A percentile compares a stretch with the other conserved stretches of the same genome.
phyloP scores from a whole-genome alignment of 2,113 vertebrate species.

The Myodes glareolus region DNA sequence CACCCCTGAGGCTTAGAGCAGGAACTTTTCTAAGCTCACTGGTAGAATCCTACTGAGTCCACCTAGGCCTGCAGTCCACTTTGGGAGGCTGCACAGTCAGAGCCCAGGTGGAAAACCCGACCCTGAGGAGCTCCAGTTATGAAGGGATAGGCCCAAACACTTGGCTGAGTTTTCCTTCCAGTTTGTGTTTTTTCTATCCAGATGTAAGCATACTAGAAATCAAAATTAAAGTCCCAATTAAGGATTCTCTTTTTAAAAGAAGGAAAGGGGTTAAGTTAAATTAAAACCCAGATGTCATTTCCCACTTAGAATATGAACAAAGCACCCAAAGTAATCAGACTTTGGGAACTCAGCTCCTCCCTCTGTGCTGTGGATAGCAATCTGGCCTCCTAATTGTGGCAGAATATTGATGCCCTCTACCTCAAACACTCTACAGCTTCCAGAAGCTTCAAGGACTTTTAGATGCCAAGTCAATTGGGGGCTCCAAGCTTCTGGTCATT shows the following conservation, averaged over 20 bases:
- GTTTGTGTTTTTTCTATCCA: background rate
- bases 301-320: background rate
- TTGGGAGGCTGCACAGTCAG: background rate
- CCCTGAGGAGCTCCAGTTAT: background rate
- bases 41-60: background rate
- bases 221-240: background rate
- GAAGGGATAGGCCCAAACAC: background rate
- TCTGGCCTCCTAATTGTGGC: background rate
- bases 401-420: background rate
- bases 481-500: background rate
- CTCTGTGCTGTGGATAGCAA: background rate
- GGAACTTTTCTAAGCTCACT: background rate
- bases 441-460: background rate
- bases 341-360: rapidly evolving
- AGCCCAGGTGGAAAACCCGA: background rate
- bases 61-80: background rate
- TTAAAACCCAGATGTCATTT: background rate
- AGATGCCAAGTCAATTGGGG: too few species aligned
- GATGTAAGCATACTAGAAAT: background rate
- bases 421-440: background rate
- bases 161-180: background rate
- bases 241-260: background rate
- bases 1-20: background rate
- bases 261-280: background rate
- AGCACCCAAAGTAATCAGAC: background rate